Evolutionary conservation across 1,140 invertebrate species (phyloP).

Genomic region (Dysdera silvatica): DNA sequence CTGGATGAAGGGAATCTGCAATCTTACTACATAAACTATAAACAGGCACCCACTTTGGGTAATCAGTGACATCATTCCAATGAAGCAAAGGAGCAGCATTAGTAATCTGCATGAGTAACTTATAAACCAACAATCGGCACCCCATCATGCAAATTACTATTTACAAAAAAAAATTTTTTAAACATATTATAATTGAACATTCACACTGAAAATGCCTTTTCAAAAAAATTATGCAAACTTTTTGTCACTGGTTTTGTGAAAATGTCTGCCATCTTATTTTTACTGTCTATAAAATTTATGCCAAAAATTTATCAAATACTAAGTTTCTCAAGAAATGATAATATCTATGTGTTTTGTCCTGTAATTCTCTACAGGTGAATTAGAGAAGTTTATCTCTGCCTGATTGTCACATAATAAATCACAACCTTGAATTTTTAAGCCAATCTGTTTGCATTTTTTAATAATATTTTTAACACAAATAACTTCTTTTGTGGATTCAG

Average conservation of each 20-base stretch:
- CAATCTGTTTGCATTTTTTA: background rate
- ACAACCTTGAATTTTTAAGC: background rate
- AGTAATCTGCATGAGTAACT: too few species aligned
- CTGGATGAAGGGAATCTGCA: too few species aligned
- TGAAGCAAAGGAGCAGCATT: too few species aligned
- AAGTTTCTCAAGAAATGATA: conserved; percentile 41
- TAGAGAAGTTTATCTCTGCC: conserved; percentile 34
- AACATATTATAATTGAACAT: too few species aligned
- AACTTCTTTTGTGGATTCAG: conserved; percentile 40
- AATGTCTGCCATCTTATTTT: conserved; percentile 23
- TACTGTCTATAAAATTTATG: background rate
- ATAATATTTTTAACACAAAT: conserved; percentile 35
- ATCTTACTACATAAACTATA: too few species aligned
- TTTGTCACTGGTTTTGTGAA: conserved; percentile 29
- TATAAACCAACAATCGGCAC: too few species aligned
- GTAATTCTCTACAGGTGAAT: conserved; percentile 31
- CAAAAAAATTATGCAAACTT: too few species aligned
- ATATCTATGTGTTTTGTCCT: conserved; percentile 38
- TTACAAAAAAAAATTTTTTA: too few species aligned
- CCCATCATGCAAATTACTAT: too few species aligned
- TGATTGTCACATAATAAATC: conserved; percentile 32
- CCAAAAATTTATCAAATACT: conserved; percentile 37
- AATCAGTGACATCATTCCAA: too few species aligned
- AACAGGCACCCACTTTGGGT: too few species aligned
- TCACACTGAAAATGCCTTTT: too few species aligned